These are phyloP conservation scores for Clamator glandarius DNA, from an alignment of 2,797 vertebrate genomes.

Conservation along the genomic window DNA sequence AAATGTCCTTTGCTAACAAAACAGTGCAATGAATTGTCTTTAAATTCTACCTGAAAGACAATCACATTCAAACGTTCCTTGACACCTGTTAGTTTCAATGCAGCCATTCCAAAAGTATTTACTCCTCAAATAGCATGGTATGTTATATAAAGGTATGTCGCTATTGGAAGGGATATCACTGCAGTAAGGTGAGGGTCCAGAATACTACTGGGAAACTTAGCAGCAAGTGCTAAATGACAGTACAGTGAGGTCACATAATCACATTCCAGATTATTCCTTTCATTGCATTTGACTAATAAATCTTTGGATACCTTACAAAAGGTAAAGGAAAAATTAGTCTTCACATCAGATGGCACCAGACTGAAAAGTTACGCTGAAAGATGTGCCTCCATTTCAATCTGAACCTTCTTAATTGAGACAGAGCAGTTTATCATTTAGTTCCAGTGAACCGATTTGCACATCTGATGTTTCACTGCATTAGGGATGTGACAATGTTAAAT, in stretches of 20 bases:
- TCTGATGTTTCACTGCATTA: background rate
- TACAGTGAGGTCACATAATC: slow-evolving; percentile 60
- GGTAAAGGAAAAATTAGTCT: background rate
- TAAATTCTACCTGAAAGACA: slow-evolving; percentile 42
- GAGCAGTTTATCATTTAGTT: slow-evolving; percentile 1
- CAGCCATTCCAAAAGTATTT: slow-evolving; percentile 77
- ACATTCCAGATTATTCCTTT: slow-evolving; percentile 62
- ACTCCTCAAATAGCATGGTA: slow-evolving; percentile 44
- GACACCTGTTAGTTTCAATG: slow-evolving; percentile 68
- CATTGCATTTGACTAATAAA: slow-evolving; percentile 76
- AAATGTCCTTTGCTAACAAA: background rate
- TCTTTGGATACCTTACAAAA: slow-evolving; percentile 47
- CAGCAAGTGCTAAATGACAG: slow-evolving; percentile 77
- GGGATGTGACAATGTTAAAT: slow-evolving; percentile 24
- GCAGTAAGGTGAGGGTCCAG: slow-evolving; percentile 18
- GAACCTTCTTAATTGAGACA: slow-evolving; percentile 1
- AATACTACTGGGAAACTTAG: slow-evolving; percentile 28
- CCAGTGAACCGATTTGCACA: background rate
- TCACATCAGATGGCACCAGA: background rate
- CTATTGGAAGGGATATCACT: slow-evolving; percentile 48
- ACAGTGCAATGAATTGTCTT: slow-evolving; percentile 33
- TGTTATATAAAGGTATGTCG: slow-evolving; percentile 20
- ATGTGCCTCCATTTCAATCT: background rate
- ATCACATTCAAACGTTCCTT: slow-evolving; percentile 70
- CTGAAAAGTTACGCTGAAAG: background rate